Conservation (phyloP, 2,113 vertebrate genomes). For the Himantopus leucocephalus region DNA sequence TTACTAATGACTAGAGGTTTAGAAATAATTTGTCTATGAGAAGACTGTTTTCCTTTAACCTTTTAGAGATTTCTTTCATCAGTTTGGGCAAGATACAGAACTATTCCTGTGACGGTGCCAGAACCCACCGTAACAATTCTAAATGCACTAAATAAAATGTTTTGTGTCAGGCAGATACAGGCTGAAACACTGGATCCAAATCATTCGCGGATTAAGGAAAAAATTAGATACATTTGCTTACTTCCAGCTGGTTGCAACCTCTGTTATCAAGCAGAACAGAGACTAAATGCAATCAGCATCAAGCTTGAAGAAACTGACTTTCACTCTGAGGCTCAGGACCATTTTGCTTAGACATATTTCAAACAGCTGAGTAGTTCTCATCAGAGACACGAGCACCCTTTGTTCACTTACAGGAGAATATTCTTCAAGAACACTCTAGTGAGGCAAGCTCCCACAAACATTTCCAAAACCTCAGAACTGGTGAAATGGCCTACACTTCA, state of each 20-base stretch:
- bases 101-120: neutral
- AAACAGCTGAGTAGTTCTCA: neutral
- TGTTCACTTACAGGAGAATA: neutral
- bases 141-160: neutral
- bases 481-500: neutral
- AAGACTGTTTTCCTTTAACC: neutral
- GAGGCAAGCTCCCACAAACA: neutral
- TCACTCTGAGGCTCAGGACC: neutral
- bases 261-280: neutral
- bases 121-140: neutral
- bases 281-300: neutral
- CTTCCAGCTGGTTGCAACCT: neutral
- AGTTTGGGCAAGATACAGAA: neutral
- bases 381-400: neutral
- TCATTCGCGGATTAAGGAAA: neutral
- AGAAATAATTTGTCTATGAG: neutral
- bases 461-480: neutral
- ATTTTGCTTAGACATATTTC: neutral
- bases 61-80: neutral
- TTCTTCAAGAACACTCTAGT: neutral
- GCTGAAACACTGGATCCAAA: neutral
- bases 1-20: neutral
- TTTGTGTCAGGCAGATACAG: neutral
- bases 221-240: neutral
- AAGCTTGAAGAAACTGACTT: neutral